Evolutionary conservation across 1,140 invertebrate species (phyloP).

Genomic region (Euwallacea similis): DNA sequence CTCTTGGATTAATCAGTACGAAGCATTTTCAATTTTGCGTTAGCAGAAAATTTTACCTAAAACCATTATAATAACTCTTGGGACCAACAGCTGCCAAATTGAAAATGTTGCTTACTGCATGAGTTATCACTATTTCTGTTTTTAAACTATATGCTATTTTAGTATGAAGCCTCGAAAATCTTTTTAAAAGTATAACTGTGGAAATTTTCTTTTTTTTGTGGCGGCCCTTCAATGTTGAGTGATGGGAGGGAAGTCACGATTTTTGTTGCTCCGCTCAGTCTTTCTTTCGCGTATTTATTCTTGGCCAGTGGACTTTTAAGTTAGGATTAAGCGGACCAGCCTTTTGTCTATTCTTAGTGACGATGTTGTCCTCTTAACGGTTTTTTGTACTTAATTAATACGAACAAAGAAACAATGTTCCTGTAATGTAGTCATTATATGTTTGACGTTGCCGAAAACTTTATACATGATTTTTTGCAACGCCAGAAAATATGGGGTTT

Average conservation of each 20-base stretch:
- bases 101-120: too few species aligned
- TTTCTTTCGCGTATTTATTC: constrained; percentile 38
- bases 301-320: constrained; percentile 39
- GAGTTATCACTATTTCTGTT: too few species aligned
- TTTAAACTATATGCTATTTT: not conserved
- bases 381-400: constrained; percentile 46
- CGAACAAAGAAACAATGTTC: constrained; percentile 56
- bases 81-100: too few species aligned
- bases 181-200: constrained; percentile 13
- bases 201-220: constrained; percentile 22
- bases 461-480: constrained; percentile 25
- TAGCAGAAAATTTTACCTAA: too few species aligned
- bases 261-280: constrained; percentile 23
- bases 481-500: constrained; percentile 23
- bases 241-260: constrained; percentile 8
- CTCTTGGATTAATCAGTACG: too few species aligned
- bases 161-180: constrained; percentile 25
- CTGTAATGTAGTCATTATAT: constrained; percentile 54
- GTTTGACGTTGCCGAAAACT: constrained; percentile 15
- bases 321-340: constrained; percentile 29
- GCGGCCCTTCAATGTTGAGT: constrained; percentile 20
- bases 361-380: constrained; percentile 5
- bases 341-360: constrained; percentile 9
- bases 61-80: too few species aligned
- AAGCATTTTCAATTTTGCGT: too few species aligned